These are phyloP conservation scores for Phylloscopus trochiloides DNA, from an alignment of 2,113 vertebrate species.

Conservation along the genomic window DNA sequence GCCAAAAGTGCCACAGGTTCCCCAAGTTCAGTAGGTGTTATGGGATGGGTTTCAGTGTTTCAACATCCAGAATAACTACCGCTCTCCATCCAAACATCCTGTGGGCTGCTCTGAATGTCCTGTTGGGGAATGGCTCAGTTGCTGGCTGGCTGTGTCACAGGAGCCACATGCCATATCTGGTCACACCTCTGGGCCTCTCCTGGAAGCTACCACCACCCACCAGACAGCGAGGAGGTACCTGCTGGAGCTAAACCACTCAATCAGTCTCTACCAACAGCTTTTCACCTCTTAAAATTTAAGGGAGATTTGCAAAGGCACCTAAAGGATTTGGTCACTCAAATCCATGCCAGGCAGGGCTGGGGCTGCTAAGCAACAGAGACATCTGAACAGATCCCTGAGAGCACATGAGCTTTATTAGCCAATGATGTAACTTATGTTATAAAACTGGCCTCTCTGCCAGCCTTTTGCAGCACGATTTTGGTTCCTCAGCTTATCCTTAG, in stretches of 20 bases:
- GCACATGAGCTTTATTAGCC: neutral
- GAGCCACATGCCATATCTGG: fast-evolving
- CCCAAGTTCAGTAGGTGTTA: neutral
- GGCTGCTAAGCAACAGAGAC: neutral
- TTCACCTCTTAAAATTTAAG: neutral
- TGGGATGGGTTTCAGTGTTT: neutral
- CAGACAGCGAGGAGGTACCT: neutral
- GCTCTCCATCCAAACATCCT: neutral
- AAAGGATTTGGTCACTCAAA: neutral
- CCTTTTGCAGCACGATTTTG: neutral
- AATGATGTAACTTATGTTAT: neutral
- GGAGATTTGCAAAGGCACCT: neutral
- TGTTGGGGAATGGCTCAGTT: fast-evolving
- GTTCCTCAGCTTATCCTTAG: neutral
- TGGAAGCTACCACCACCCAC: neutral
- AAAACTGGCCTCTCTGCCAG: neutral
- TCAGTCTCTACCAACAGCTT: neutral
- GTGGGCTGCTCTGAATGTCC: neutral
- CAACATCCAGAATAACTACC: neutral
- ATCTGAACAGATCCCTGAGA: neutral
- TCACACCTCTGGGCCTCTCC: neutral
- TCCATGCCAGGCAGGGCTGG: neutral
- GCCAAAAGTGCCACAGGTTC: fast-evolving
- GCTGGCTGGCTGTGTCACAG: neutral
- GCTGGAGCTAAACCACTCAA: neutral